Base-by-base conservation (phyloP, 2,113 vertebrate genomes). In the Nestor notabilis region DNA sequence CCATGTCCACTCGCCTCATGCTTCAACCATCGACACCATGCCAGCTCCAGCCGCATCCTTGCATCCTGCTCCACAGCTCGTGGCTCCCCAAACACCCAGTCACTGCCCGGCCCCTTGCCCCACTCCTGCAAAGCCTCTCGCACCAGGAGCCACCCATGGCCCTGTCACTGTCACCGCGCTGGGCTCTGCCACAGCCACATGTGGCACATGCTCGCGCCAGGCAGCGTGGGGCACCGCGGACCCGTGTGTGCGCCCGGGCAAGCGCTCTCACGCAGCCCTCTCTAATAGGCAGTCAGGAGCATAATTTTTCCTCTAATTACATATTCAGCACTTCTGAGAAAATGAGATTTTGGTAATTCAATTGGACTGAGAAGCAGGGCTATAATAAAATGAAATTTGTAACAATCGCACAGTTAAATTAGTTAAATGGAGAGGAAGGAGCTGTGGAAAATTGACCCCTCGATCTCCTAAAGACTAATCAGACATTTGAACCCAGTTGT, bases 261-360 rank as follows among this genome's bases (percentile, higher is more conserved):
- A 86, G 94, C 41, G 84, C 58, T 50, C 95, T 75, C 96, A 87
- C 28, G 11, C 58, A 97, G 90, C 77, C 95, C 61, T 94, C 96
- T 97, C 98, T 98, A 97, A 98, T 90, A 98, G 98, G 97, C 98
- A 98, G 98, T 96, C 96, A 93, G 98, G 94, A 98, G 98, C 97
- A 97, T 96, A 91, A 97, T 98, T 98, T 98, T 97, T 97, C 97
- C 98, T 98, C 98, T 99, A 98, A 99, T 99, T 98, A 99, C 98
- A 97, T 98, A 98, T 98, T 98, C 98, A 98, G 98, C 98, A 99
- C 98, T 99, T 99, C 98, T 98, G 98, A 98, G 98, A 98, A 99
- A 99, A 99, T 99, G 95, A 98, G 98, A 99, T 99, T 99, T 99
- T 98, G 98, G 99, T 99, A 99, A 99, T 99, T 99, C 98, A 99